Base-by-base conservation (phyloP, 2,797 vertebrate species). In the Lepus townsendii region DNA sequence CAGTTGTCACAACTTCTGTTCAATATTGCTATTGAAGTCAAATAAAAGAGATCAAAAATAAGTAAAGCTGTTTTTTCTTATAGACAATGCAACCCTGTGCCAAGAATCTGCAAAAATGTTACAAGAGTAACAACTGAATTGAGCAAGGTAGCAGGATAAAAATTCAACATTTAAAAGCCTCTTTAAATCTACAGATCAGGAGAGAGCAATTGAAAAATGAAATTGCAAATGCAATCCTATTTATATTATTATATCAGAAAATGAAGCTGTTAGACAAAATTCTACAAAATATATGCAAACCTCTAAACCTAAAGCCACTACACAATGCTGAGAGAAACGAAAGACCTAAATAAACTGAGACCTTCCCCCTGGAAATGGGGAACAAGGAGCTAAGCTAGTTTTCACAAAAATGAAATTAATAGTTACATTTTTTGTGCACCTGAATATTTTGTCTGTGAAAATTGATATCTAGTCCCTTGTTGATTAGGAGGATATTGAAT, bases 401-500 rank as follows among this genome's bases (percentile, higher is more conserved):
- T 68, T 24, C 91, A 32, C 22, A 89, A 47, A 35, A 68, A 26
- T 5, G 9, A 83, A 90, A 79, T 76, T 35, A 91, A 80, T 60
- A 69, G 66, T 77, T 78, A 77, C 24, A 66, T 68, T 60, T 93
- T 54, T 80, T 86, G 30, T 50, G 82, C 5, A 35, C 52, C 24
- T 86, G 14, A 83, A 60, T 27, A 85, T 52, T 88, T 93, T 82
- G 63, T 66, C n/a, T 60, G 17, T 85, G 69, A 91, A 83, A 92
- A 85, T 86, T 83, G 7, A 2, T 60, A 30, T 30, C 63, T 38
- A 24, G 14, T 3, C 20, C 20, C 57, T 84, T 80, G 50, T 86
- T 82, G 86, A 52, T 73, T 7, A 52, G 24, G 57, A 19, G 2
- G 38, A 17, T 72, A 22, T 50, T 69, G 57, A 12, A 54, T 32